phyloP scores from a whole-genome alignment of 37 sponge, comb jelly and placozoan genomes.

The Theonella swinhoei region DNA sequence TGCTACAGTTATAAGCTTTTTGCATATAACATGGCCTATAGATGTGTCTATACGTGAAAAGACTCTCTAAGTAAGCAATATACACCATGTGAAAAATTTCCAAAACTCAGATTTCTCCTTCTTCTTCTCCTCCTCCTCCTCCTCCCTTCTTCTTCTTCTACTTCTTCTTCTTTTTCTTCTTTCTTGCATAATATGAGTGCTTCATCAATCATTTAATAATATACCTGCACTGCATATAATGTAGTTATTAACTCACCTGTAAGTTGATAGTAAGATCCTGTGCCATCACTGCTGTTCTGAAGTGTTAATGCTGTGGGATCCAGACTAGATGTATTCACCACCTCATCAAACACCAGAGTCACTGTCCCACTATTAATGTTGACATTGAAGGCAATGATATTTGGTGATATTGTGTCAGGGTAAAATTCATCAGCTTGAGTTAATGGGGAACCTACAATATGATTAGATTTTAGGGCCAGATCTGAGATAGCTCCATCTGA shows the following conservation, averaged over 20 bases:
- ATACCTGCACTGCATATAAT: too few relatives aligned
- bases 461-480: constrained; percentile 52
- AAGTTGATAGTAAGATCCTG: constrained; percentile 24
- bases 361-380: constrained; percentile 74
- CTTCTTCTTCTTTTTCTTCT: too few relatives aligned
- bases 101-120: too few relatives aligned
- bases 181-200: too few relatives aligned
- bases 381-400: constrained; percentile 58
- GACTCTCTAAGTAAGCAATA: too few relatives aligned
- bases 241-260: constrained; percentile 22
- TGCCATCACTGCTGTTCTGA: constrained; percentile 45
- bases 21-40: too few relatives aligned
- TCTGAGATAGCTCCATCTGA: constrained; percentile 63
- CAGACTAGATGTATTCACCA: constrained; percentile 66
- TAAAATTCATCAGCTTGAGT: constrained; percentile 44
- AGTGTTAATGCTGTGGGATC: constrained; percentile 57
- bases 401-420: constrained; percentile 66
- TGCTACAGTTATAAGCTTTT: too few relatives aligned
- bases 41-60: too few relatives aligned
- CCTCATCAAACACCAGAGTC: constrained; percentile 82
- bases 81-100: too few relatives aligned
- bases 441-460: constrained; percentile 15
- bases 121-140: too few relatives aligned
- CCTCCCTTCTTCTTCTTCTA: too few relatives aligned
- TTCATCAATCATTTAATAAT: too few relatives aligned